Conservation (phyloP, 2,113 vertebrate species). For the Thamnophis sirtalis region DNA sequence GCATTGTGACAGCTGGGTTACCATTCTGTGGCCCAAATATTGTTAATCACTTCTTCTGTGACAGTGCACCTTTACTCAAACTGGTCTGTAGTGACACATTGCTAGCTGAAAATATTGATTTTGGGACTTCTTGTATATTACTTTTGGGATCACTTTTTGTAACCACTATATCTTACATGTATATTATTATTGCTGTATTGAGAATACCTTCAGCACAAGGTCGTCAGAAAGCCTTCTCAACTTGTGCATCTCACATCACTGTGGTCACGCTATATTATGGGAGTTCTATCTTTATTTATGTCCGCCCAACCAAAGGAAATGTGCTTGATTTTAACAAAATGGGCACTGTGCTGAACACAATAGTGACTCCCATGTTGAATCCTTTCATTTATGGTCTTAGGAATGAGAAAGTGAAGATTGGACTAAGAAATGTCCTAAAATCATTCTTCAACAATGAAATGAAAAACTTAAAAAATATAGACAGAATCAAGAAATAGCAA, state of each 20-base stretch:
- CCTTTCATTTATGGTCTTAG: constrained; percentile 34
- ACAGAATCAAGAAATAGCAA: neutral
- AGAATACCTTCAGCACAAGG: constrained; percentile 35
- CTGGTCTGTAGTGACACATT: constrained; percentile 47
- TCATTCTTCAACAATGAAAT: neutral
- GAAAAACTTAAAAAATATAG: neutral
- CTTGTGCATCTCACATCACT: constrained; percentile 31
- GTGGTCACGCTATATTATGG: constrained; percentile 38
- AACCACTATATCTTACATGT: constrained; percentile 25
- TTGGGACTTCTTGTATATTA: constrained; percentile 39
- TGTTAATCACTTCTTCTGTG: constrained; percentile 58
- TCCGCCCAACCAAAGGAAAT: constrained; percentile 18
- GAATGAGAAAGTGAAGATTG: constrained; percentile 41
- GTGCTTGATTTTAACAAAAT: constrained; percentile 21
- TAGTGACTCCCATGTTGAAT: constrained; percentile 52
- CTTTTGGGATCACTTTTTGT: constrained; percentile 6
- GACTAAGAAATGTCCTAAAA: neutral
- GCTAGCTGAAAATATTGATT: constrained; percentile 48
- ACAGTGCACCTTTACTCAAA: constrained; percentile 53
- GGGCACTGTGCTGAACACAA: neutral
- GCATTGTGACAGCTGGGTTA: constrained; percentile 19
- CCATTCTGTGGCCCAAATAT: constrained; percentile 52
- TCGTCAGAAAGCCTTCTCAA: neutral
- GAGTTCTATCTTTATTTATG: constrained; percentile 35
- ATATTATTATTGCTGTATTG: constrained; percentile 20